phyloP scores from a whole-genome alignment of 2,113 vertebrate genomes.

The Alaudala cheleensis region DNA sequence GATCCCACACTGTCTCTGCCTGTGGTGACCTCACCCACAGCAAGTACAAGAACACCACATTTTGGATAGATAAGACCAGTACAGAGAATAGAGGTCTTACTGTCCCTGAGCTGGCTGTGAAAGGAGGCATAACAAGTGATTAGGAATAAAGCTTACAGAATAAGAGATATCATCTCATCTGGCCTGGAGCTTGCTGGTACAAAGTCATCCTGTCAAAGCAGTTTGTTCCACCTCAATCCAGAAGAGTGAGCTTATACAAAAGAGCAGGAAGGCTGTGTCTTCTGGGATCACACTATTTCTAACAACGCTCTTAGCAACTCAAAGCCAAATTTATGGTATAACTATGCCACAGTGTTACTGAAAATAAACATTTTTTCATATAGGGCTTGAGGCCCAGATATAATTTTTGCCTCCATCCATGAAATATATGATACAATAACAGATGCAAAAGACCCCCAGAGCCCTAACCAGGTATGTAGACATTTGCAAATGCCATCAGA shows the following conservation, averaged over 20 bases:
- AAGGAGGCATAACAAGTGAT: background rate
- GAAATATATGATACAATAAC: background rate
- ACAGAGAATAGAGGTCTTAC: background rate
- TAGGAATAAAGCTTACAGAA: background rate
- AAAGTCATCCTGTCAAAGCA: background rate
- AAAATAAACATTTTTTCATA: background rate
- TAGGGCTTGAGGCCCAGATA: background rate
- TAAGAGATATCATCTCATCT: background rate
- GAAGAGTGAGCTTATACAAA: background rate
- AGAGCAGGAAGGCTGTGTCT: background rate
- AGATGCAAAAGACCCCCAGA: background rate
- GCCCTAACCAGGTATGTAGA: background rate
- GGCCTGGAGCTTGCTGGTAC: background rate
- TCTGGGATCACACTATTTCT: background rate
- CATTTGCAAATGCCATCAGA: background rate
- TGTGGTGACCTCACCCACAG: background rate
- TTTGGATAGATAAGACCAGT: background rate
- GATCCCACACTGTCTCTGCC: background rate
- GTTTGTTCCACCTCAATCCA: slow-evolving; percentile 2
- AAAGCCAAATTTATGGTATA: background rate
- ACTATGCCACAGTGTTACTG: background rate
- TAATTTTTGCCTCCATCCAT: background rate
- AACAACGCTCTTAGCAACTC: background rate
- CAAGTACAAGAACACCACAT: background rate
- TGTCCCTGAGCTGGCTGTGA: background rate